Evolutionary conservation across 2,888 invertebrate species (phyloP), one percentile per base, ranked within the genome.

Genomic region (Mythimna impura): DNA sequence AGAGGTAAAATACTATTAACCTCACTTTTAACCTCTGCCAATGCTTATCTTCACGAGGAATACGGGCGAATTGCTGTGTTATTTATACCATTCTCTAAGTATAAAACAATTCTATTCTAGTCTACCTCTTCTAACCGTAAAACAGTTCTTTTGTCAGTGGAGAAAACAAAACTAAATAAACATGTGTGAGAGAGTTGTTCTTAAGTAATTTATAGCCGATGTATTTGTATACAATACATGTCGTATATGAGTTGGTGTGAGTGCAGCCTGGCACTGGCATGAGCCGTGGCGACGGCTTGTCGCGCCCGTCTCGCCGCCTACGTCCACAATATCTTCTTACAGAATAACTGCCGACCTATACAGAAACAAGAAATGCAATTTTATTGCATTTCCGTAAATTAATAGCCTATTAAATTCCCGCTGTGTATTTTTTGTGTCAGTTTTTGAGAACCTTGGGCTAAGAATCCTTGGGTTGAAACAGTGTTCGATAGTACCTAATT

Each of bases 181-280:
- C 60, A 82, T 75, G 66, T 75, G 71, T 78, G 66, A 69, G 66
- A 61, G 71, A 73, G 57, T 76, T 73, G 71, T 74, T 61, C 71
- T 70, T 40, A 50, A 47, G 47, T 71, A 84, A 78, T 85, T 83
- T 83, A 82, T 79, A 80, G 81, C 68, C 72, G 43, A 71, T 78
- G 75, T 81, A 83, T 82, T 83, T 86, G 83, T 87, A 76, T 82
- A 85, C 76, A 82, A 75, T 82, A 86, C 77, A 81, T 80, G 82
- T 79, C 60, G 73, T 77, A 55, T 74, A 75, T 76, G 80, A 74
- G 72, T 20, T 40, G 30, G 74, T 74, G 76, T 83, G 83, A 86
- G 81, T 89, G 89, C 89, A 88, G 84, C 87, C 90, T 94, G 94
- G 94, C 95, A 93, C 89, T 84, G 88, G 86, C 86, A 83, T 84